phyloP scores from a whole-genome alignment of 2,888 invertebrate species.

The Craniophora ligustri region DNA sequence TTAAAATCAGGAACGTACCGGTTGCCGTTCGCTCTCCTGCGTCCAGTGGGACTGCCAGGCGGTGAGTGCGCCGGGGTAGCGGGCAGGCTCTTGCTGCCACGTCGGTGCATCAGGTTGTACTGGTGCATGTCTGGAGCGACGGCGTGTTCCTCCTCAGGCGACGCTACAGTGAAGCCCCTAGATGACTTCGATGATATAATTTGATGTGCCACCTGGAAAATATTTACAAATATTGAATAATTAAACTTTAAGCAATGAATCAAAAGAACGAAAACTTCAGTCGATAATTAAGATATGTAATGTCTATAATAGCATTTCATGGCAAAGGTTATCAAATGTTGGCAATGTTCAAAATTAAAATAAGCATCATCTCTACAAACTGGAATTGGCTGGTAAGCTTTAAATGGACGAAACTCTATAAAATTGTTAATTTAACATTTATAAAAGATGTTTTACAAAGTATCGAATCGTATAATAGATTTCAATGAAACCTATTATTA shows the following conservation, averaged over 20 bases:
- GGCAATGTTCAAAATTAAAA: too few relatives aligned
- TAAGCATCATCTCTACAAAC: too few relatives aligned
- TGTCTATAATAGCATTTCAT: too few relatives aligned
- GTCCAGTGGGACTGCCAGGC: constrained; percentile 86
- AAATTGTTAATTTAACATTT: too few relatives aligned
- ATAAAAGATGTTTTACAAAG: too few relatives aligned
- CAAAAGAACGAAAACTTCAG: too few relatives aligned
- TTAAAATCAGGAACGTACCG: constrained; percentile 81
- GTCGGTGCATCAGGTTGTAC: constrained; percentile 77
- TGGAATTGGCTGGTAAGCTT: too few relatives aligned
- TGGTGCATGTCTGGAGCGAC: constrained; percentile 61
- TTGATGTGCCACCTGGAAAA: constrained; percentile 83
- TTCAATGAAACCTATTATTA: constrained; percentile 6
- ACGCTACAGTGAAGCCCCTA: constrained; percentile 82
- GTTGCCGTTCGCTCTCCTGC: constrained; percentile 89
- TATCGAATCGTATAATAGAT: background rate
- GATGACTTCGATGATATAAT: constrained; percentile 86
- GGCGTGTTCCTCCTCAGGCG: constrained; percentile 69
- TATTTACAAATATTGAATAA: too few relatives aligned
- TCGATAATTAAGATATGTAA: too few relatives aligned
- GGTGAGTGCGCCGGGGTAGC: constrained; percentile 91
- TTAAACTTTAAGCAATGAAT: too few relatives aligned
- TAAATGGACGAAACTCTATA: too few relatives aligned
- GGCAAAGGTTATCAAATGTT: too few relatives aligned
- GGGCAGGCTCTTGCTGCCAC: constrained; percentile 92